Evolutionary conservation across 2,888 invertebrate genomes (phyloP).

Genomic region (Dynastes maya): DNA sequence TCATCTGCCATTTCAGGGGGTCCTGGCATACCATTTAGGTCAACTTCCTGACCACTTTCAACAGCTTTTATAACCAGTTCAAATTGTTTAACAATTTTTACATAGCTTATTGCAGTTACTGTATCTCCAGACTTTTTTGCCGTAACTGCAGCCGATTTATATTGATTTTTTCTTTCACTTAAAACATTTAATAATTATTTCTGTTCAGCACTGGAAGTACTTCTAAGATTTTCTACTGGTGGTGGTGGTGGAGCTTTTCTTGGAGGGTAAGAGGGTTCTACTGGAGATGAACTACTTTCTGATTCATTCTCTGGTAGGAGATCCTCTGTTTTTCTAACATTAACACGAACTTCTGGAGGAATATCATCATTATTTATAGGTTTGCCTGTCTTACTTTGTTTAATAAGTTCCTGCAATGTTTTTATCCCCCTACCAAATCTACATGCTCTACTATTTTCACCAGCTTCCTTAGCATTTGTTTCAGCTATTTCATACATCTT

Average conservation of each 20-base stretch:
- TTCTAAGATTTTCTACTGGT: conserved; percentile 53
- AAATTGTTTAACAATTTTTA: conserved; percentile 89
- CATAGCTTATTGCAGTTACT: conserved; percentile 78
- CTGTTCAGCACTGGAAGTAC: conserved; percentile 61
- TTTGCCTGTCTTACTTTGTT: conserved; percentile 82
- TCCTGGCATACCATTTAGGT: conserved; percentile 89
- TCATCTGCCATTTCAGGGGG: conserved; percentile 71
- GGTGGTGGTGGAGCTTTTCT: conserved; percentile 59
- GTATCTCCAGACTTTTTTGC: conserved; percentile 84
- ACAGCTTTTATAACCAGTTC: conserved; percentile 86
- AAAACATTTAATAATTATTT: conserved; percentile 71
- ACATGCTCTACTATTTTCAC: conserved; percentile 83
- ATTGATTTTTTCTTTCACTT: conserved; percentile 80
- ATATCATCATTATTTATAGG: conserved; percentile 85
- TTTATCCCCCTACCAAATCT: conserved; percentile 85
- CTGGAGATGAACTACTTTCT: background rate
- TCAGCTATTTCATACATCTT: conserved; percentile 86
- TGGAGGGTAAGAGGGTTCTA: background rate
- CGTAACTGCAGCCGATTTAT: conserved; percentile 84
- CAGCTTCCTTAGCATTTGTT: conserved; percentile 80
- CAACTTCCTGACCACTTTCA: conserved; percentile 83
- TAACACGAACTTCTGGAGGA: conserved; percentile 79
- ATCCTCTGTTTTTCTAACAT: conserved; percentile 59
- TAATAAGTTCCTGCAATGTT: conserved; percentile 82
- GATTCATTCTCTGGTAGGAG: background rate